Evolutionary conservation across 2,888 invertebrate species (phyloP).

Genomic region (Temnothorax unifasciatus): DNA sequence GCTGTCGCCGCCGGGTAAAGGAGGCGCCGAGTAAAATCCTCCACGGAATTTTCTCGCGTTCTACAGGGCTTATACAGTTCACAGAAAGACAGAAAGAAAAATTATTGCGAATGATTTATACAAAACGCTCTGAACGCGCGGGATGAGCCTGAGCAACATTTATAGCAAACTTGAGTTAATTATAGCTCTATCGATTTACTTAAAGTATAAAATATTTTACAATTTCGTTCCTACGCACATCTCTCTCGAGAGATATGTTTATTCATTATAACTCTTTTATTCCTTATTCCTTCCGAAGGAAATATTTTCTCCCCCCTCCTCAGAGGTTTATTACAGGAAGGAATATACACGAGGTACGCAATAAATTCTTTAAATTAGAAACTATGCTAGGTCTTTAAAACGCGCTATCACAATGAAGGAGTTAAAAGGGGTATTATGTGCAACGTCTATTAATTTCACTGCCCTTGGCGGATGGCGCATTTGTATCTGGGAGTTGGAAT

Average conservation of each 20-base stretch:
- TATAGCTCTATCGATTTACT: background rate
- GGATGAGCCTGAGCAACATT: background rate
- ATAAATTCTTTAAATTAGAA: slow-evolving; percentile 32
- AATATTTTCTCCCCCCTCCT: background rate
- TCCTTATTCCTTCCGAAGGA: background rate
- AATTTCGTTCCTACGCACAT: background rate
- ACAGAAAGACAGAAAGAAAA: slow-evolving; percentile 20
- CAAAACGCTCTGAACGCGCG: background rate
- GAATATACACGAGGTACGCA: background rate
- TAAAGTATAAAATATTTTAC: background rate
- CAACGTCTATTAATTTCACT: slow-evolving; percentile 80
- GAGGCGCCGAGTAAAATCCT: slow-evolving; percentile 46
- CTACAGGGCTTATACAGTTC: background rate
- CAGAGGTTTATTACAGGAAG: background rate
- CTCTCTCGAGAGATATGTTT: background rate
- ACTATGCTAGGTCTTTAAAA: background rate
- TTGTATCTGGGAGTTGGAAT: slow-evolving; percentile 75
- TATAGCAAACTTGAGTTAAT: background rate
- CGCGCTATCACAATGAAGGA: background rate
- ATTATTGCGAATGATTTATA: slow-evolving; percentile 43
- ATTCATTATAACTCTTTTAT: background rate
- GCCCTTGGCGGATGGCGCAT: slow-evolving; percentile 74
- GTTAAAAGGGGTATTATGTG: slow-evolving; percentile 30
- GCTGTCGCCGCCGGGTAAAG: slow-evolving; percentile 49
- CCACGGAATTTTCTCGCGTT: slow-evolving; percentile 40